phyloP scores from a whole-genome alignment of 2,113 vertebrate species.

The Procavia capensis region DNA sequence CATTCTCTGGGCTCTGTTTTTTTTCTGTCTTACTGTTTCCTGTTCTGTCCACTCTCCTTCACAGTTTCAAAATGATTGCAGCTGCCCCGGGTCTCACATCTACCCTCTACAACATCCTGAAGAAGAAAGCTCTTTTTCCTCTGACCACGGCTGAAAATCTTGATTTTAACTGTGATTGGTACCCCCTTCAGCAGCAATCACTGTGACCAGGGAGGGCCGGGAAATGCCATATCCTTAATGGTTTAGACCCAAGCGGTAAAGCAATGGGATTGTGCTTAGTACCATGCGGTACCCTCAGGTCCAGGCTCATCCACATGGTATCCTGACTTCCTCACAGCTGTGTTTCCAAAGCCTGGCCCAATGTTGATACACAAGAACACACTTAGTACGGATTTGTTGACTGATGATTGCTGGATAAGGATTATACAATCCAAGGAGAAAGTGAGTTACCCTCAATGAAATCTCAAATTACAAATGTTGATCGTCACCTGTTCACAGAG shows the following conservation, averaged over 20 bases:
- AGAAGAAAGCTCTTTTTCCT: neutral
- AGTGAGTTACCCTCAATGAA: neutral
- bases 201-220: neutral
- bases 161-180: neutral
- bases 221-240: neutral
- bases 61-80: neutral
- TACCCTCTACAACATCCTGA: neutral
- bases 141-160: neutral
- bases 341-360: neutral
- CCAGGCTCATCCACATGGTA: neutral
- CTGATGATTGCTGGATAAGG: neutral
- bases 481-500: neutral
- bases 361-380: neutral
- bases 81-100: neutral
- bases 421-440: neutral
- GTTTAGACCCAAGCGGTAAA: neutral
- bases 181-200: neutral
- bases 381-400: neutral
- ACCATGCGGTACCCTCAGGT: neutral
- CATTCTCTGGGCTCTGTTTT: neutral
- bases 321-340: neutral
- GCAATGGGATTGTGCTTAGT: neutral
- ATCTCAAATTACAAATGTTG: neutral
- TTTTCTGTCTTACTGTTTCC: neutral
- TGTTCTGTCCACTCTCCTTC: neutral